Evolutionary conservation across 1,140 invertebrate genomes (phyloP).

Genomic region (Orchesella cincta): DNA sequence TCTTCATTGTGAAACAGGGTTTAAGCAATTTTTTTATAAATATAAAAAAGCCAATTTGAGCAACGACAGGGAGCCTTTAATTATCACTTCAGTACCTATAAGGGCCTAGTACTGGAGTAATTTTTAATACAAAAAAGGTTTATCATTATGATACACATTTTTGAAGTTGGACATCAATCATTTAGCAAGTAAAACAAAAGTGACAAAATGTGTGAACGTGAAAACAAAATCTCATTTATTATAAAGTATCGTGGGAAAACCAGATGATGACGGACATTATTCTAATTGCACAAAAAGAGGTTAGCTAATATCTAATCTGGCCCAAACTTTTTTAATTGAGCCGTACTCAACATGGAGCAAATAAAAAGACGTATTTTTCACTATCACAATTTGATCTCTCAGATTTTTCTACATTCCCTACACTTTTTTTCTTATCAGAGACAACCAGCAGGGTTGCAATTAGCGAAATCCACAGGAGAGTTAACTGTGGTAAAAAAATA

Average conservation of each 20-base stretch:
- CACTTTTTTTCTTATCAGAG: no score
- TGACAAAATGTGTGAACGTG: neutral
- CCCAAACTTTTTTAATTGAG: neutral
- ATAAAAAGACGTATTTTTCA: no score
- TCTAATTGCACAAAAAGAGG: neutral
- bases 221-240: neutral
- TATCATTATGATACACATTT: neutral
- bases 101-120: neutral
- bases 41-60: neutral
- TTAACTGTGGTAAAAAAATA: no score
- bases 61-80: neutral
- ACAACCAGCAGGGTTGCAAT: no score
- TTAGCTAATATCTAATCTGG: neutral
- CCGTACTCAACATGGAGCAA: no score
- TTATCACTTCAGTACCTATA: neutral
- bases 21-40: slow-evolving; percentile 1
- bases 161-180: neutral
- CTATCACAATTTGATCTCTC: no score
- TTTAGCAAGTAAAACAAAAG: neutral
- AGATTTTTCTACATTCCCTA: no score
- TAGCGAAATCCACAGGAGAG: no score
- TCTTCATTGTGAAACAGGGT: slow-evolving; percentile 4
- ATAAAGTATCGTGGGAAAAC: neutral
- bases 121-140: neutral
- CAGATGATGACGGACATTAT: neutral